These are phyloP conservation scores for Prunella strophiata DNA, from an alignment of 2,797 vertebrate species.

Conservation along the genomic window DNA sequence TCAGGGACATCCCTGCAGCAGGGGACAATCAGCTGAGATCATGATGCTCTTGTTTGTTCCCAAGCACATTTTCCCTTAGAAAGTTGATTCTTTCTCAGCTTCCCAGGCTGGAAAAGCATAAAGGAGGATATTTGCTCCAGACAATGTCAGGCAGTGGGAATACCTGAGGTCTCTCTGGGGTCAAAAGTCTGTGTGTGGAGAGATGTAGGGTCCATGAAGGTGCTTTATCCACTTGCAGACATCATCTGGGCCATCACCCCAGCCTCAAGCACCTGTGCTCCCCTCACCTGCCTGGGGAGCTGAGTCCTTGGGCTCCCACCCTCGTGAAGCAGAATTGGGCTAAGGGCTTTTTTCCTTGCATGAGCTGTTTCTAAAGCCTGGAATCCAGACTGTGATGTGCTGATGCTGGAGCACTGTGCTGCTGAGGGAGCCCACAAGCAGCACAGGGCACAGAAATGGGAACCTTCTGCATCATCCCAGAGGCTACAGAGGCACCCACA, in stretches of 20 bases:
- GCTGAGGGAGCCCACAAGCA: neutral
- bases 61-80: neutral
- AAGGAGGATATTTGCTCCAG: neutral
- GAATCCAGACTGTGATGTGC: fast-evolving
- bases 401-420: neutral
- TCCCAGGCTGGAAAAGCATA: neutral
- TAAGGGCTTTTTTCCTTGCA: fast-evolving
- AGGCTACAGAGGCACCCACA: neutral
- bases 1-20: neutral
- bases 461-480: neutral
- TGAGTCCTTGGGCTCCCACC: neutral
- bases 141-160: neutral
- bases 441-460: neutral
- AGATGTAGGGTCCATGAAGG: fast-evolving
- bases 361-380: neutral
- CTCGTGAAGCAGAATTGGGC: neutral
- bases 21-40: fast-evolving
- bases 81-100: neutral
- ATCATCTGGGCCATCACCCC: fast-evolving
- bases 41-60: neutral
- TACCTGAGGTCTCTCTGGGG: neutral
- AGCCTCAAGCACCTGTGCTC: fast-evolving
- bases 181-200: neutral
- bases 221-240: neutral
- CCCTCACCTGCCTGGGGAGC: fast-evolving